Percentiles rank a stretch among this genome's conserved stretches.
phyloP scores from a whole-genome alignment of 2,888 invertebrate species.

The Iselma pallidipennis region DNA sequence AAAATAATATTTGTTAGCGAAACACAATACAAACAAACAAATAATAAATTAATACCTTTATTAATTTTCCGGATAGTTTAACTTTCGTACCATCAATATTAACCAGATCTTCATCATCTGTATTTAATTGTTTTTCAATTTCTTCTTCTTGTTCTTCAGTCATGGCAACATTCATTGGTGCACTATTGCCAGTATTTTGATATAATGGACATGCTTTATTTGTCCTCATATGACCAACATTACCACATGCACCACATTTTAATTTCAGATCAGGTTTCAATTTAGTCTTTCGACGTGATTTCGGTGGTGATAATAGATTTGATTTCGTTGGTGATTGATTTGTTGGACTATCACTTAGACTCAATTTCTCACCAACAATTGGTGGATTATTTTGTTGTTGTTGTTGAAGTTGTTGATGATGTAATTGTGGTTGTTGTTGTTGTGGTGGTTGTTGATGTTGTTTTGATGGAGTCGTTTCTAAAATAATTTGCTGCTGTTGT shows the following conservation, averaged over 20 bases:
- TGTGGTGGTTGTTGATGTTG: background rate
- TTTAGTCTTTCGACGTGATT: slow-evolving; percentile 77
- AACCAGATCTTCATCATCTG: slow-evolving; percentile 83
- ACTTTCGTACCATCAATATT: slow-evolving; percentile 96
- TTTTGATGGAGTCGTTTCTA: no score
- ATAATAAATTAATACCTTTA: slow-evolving; percentile 65
- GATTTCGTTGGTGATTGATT: slow-evolving; percentile 52
- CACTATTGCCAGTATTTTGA: slow-evolving; percentile 63
- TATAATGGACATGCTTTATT: slow-evolving; percentile 98
- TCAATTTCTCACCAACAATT: slow-evolving; percentile 9
- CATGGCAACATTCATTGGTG: slow-evolving; percentile 68
- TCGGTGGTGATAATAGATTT: slow-evolving; percentile 61
- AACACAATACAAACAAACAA: background rate
- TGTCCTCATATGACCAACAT: slow-evolving; percentile 81
- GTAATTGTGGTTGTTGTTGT: background rate
- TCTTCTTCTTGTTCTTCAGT: slow-evolving; percentile 85
- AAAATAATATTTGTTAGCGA: no score
- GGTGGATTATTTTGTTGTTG: background rate
- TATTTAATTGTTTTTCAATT: slow-evolving; percentile 73
- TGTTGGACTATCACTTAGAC: slow-evolving; percentile 25
- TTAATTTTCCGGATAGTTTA: slow-evolving; percentile 82
- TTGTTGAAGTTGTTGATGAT: background rate
- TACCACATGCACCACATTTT: slow-evolving; percentile 97
- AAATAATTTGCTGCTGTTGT: background rate
- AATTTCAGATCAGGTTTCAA: slow-evolving; percentile 88